These are phyloP conservation scores for Clamator glandarius DNA, from an alignment of 2,797 vertebrate genomes.

Conservation along the genomic window DNA sequence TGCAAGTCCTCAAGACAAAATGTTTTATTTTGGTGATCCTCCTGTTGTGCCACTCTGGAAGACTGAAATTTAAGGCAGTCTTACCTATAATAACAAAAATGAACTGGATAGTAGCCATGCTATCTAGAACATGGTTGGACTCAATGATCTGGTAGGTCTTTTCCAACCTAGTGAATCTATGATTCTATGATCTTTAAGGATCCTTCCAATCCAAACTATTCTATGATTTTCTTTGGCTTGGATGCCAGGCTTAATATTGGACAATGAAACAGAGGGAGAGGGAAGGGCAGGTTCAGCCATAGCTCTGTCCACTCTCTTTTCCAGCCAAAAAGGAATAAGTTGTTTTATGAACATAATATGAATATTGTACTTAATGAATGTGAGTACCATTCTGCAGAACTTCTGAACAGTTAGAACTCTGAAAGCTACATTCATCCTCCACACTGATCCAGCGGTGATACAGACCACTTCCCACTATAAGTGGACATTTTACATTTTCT, in stretches of 20 bases:
- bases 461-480: not conserved
- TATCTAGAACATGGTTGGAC: no score
- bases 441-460: not conserved
- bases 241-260: not conserved
- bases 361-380: not conserved
- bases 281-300: not conserved
- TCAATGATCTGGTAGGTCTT: no score
- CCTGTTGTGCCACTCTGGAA: not conserved
- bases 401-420: not conserved
- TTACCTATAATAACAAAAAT: not conserved
- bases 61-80: not conserved
- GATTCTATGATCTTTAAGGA: no score
- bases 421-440: not conserved
- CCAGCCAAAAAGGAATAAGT: not conserved
- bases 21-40: not conserved
- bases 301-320: not conserved
- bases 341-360: not conserved
- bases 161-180: no score
- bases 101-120: not conserved
- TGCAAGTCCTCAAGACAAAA: not conserved
- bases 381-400: not conserved
- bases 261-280: not conserved
- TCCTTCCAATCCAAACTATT: no score
- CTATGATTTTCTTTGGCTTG: not conserved
- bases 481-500: not conserved